A percentile compares a stretch with the other conserved stretches of the same genome.
phyloP scores from a whole-genome alignment of 2,888 invertebrate genomes.

The Nomada ruficornis region DNA sequence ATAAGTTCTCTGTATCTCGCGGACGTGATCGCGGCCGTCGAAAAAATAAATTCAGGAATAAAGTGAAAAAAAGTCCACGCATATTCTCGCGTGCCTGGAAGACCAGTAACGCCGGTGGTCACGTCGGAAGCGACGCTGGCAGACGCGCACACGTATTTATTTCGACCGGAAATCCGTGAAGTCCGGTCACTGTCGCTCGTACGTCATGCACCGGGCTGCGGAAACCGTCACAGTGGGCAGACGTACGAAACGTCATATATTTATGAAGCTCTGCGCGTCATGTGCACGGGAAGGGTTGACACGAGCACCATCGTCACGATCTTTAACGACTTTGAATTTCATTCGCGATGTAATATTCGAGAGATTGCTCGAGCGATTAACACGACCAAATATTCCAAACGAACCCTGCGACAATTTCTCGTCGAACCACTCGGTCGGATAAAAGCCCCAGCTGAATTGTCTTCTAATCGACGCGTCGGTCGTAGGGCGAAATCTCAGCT shows the following conservation, averaged over 20 bases:
- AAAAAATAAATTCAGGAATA: background rate
- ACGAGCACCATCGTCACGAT: background rate
- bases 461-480: background rate
- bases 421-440: too few relatives aligned
- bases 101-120: background rate
- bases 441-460: too few relatives aligned
- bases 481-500: background rate
- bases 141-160: conserved; percentile 74
- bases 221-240: conserved; percentile 47
- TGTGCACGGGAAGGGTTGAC: conserved; percentile 4
- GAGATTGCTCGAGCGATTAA: background rate
- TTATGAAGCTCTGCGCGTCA: conserved; percentile 46
- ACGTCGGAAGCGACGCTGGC: conserved; percentile 53
- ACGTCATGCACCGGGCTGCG: conserved; percentile 62
- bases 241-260: conserved; percentile 45
- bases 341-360: background rate
- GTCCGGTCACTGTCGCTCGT: conserved; percentile 65
- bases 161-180: conserved; percentile 73
- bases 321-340: conserved; percentile 36
- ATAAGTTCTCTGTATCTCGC: conserved; percentile 33
- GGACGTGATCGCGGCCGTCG: background rate
- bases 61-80: conserved; percentile 19
- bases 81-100: conserved; percentile 1
- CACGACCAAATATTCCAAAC: too few relatives aligned
- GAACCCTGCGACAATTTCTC: too few relatives aligned